Conservation (phyloP, 1,140 invertebrate species). For the Doryteuthis pealeii region DNA sequence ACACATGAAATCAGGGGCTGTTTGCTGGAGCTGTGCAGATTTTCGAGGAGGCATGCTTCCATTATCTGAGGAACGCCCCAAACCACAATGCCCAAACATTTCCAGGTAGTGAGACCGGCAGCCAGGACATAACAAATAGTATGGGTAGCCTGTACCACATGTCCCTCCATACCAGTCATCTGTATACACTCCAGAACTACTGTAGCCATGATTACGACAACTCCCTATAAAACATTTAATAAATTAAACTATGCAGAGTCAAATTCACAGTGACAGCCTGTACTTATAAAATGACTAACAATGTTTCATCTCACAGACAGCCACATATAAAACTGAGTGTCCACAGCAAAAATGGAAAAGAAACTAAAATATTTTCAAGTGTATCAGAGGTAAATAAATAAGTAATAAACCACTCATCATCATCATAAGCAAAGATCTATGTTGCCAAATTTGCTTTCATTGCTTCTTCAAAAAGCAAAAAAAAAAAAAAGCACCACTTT, state of each 20-base stretch:
- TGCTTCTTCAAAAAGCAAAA: no score
- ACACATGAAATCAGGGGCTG: conserved; percentile 14
- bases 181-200: conserved; percentile 47
- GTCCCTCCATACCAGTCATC: conserved; percentile 48
- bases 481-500: no score
- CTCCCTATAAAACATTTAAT: conserved; percentile 31
- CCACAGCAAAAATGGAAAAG: no score
- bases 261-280: not conserved
- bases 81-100: conserved; percentile 19
- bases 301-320: no score
- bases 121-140: conserved; percentile 62
- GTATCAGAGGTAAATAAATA: no score
- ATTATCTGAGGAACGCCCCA: not conserved
- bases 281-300: no score
- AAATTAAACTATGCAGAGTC: not conserved
- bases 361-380: no score
- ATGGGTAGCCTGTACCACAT: conserved; percentile 52
- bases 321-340: no score
- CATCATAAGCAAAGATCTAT: no score
- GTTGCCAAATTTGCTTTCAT: no score
- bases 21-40: not conserved
- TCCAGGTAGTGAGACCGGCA: conserved; percentile 62
- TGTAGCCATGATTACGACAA: conserved; percentile 49
- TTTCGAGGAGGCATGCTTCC: not conserved
- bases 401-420: no score